Evolutionary conservation across 2,888 invertebrate genomes (phyloP), one percentile per base, ranked within the genome.

Genomic region (Pseudanteris insignis): DNA sequence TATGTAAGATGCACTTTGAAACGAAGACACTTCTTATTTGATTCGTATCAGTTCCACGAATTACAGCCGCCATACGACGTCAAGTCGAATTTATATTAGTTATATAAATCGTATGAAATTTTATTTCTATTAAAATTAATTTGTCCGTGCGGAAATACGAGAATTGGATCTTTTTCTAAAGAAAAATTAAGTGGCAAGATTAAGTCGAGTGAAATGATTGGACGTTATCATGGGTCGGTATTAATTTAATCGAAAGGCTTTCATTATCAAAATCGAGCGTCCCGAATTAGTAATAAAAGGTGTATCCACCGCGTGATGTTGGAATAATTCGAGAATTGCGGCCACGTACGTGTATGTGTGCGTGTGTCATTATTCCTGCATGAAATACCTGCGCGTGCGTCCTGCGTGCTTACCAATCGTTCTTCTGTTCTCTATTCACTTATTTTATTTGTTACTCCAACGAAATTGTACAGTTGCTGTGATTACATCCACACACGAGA

Each of bases 321-420:
- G 2, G 12, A 9, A 9, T 15, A 36, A 43, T 51, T 14, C 43
- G 37, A 36, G 33, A 28, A 54, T 54, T 38, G 40, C 46, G 48
- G 48, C 62, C 58, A 59, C 55, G n/a, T n/a, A 26, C 8, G 26
- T 58, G n/a, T n/a, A 26, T 26, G 26, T 65, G 36, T 54, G 59
- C 60, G 60, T 63, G 14, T 28, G 54, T 55, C 65, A 67, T 67
- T 67, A 67, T 67, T 53, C 44, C 54, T 46, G 37, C 38, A 15
- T 47, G 55, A 55, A 62, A 62, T 63, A 38, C 55, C 57, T 44
- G 41, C 57, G 57, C 57, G 62, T 63, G 57, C 62, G 53, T 43
- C 47, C 53, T 58, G 57, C 62, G 57, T 57, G 57, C 57, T 63
- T 48, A 47, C 37, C 25, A 47, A 58, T 50, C 44, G 41, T 58